Percentiles rank a stretch among this genome's conserved stretches.
Evolutionary conservation across 2,113 vertebrate genomes (phyloP).

Genomic region (Lophius piscatorius): DNA sequence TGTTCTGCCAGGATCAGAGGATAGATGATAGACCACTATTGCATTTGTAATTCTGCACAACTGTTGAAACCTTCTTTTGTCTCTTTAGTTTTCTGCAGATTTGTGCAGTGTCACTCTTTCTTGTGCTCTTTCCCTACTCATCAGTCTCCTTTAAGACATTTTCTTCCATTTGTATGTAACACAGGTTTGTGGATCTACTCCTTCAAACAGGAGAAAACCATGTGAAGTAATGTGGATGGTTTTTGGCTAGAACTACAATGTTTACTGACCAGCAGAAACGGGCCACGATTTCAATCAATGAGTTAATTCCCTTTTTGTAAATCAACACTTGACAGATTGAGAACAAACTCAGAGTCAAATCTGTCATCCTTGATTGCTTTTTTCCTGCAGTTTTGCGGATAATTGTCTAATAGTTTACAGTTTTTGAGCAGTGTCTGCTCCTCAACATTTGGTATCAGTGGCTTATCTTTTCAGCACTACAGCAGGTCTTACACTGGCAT

Average conservation of each 20-base stretch:
- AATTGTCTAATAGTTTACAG: constrained; percentile 67
- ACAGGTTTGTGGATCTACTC: constrained; percentile 14
- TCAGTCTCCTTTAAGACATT: constrained; percentile 37
- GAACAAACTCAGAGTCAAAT: constrained; percentile 11
- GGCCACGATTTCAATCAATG: not conserved
- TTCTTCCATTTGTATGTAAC: constrained; percentile 10
- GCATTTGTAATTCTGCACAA: constrained; percentile 84
- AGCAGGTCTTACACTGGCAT: constrained; percentile 80
- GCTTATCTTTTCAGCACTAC: constrained; percentile 78
- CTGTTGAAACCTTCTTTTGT: constrained; percentile 78
- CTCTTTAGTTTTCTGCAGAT: constrained; percentile 55
- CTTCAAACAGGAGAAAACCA: constrained; percentile 4
- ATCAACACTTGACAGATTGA: constrained; percentile 18
- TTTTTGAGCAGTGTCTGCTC: constrained; percentile 62
- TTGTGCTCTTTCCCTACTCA: constrained; percentile 35
- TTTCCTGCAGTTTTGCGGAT: constrained; percentile 34
- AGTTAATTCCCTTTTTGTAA: constrained; percentile 10
- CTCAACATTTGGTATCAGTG: constrained; percentile 73
- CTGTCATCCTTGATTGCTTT: constrained; percentile 18
- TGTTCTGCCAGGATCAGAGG: constrained; percentile 80
- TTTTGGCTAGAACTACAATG: not conserved
- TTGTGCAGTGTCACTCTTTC: constrained; percentile 62
- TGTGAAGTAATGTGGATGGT: not conserved
- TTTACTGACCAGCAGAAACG: constrained; percentile 1
- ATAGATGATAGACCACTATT: constrained; percentile 82